A percentile compares a stretch with the other conserved stretches of the same genome.
These are phyloP conservation scores for Canis aureus DNA, from an alignment of 2,113 vertebrate genomes.

Conservation along the genomic window DNA sequence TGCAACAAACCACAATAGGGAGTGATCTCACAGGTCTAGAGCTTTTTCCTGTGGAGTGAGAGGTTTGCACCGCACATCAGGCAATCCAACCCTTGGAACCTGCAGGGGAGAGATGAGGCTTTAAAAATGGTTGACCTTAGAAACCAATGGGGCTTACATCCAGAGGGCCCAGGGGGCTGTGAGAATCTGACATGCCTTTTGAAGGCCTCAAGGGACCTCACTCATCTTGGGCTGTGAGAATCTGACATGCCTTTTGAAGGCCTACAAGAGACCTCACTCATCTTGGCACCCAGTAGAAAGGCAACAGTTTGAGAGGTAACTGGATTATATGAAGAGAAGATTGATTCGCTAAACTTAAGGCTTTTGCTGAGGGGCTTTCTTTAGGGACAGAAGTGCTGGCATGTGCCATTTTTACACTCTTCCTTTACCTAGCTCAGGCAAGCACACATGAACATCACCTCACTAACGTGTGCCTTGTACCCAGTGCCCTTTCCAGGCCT, in stretches of 20 bases:
- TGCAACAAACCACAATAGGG: neutral
- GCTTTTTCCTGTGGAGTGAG: neutral
- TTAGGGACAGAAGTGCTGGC: neutral
- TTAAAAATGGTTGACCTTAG: neutral
- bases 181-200: neutral
- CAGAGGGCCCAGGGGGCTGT: neutral
- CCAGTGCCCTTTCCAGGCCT: neutral
- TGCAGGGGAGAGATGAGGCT: neutral
- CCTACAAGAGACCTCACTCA: neutral
- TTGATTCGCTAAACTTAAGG: neutral
- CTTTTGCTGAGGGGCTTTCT: neutral
- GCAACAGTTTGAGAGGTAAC: neutral
- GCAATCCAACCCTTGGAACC: neutral
- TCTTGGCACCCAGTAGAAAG: neutral
- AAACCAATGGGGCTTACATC: neutral
- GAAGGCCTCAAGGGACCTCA: neutral
- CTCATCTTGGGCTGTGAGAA: neutral
- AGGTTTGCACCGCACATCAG: neutral
- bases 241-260: neutral
- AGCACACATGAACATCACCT: neutral
- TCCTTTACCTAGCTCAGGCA: neutral
- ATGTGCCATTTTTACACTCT: neutral
- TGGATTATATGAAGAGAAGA: neutral
- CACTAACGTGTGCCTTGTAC: neutral
- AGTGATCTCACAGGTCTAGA: neutral